phyloP scores from a whole-genome alignment of 2,113 vertebrate genomes.

The Brachyistius frenatus region DNA sequence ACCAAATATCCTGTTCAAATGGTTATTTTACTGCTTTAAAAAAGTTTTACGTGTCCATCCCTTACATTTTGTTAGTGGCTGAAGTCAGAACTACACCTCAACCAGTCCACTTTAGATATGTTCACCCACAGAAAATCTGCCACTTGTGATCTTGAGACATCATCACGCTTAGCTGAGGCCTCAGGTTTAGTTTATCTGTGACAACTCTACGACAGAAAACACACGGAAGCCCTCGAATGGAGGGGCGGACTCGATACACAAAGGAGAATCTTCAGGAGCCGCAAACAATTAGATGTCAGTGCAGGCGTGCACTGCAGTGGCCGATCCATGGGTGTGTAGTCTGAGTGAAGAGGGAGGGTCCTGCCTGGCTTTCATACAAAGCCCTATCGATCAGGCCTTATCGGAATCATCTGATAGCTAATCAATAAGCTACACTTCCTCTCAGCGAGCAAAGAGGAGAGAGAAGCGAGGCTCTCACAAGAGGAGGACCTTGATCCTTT shows the following conservation, averaged over 20 bases:
- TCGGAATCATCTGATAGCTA: slow-evolving; percentile 88
- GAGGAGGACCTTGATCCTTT: slow-evolving; percentile 80
- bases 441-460: slow-evolving; percentile 67
- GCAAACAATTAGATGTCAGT: slow-evolving; percentile 54
- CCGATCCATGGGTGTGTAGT: slow-evolving; percentile 74
- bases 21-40: slow-evolving; percentile 22
- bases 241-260: slow-evolving; percentile 28
- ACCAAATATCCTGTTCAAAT: slow-evolving; percentile 13
- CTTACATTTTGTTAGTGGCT: neutral
- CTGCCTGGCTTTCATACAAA: slow-evolving; percentile 81
- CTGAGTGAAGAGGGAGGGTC: slow-evolving; percentile 70
- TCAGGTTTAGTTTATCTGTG: slow-evolving; percentile 26
- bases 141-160: neutral
- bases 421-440: slow-evolving; percentile 85
- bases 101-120: neutral
- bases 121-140: neutral
- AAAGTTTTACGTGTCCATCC: neutral
- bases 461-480: slow-evolving; percentile 70
- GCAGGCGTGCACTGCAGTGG: slow-evolving; percentile 56
- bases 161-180: neutral
- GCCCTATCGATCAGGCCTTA: slow-evolving; percentile 82
- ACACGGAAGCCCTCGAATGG: slow-evolving; percentile 43
- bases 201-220: slow-evolving; percentile 34
- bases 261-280: slow-evolving; percentile 45
- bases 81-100: neutral